phyloP scores from a whole-genome alignment of 2,888 invertebrate genomes.

The Rhogogaster chlorosoma region DNA sequence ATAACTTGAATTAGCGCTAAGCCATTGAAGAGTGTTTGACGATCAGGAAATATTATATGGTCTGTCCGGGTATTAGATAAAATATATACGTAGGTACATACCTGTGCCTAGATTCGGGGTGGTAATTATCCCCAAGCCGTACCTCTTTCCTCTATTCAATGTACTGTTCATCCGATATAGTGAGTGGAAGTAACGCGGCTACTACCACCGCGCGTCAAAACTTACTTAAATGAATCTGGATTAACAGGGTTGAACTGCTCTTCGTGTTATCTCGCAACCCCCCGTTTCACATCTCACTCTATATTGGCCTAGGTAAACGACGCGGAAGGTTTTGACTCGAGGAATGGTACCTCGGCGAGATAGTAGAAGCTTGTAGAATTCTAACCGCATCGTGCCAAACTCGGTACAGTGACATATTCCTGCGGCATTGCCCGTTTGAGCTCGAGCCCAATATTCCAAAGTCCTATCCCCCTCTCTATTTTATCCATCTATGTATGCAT shows the following conservation, averaged over 20 bases:
- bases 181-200: constrained; percentile 11
- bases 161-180: neutral
- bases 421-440: constrained; percentile 67
- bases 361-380: constrained; percentile 60
- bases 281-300: neutral
- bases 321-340: constrained; percentile 30
- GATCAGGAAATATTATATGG: neutral
- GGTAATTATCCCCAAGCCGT: neutral
- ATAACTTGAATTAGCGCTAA: neutral
- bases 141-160: neutral
- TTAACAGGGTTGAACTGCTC: constrained; percentile 9
- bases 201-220: constrained; percentile 33
- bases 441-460: constrained; percentile 64
- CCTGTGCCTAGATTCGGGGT: neutral
- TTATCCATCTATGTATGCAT: neutral
- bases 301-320: constrained; percentile 10
- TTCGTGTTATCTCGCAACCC: neutral
- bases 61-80: neutral
- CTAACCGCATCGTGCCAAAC: constrained; percentile 70
- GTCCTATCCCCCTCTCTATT: neutral
- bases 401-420: constrained; percentile 67
- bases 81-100: neutral
- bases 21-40: neutral
- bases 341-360: neutral
- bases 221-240: constrained; percentile 33